phyloP scores from a whole-genome alignment of 37 sponge, comb jelly and placozoan genomes.

The Diacarnus erythraeanus region DNA sequence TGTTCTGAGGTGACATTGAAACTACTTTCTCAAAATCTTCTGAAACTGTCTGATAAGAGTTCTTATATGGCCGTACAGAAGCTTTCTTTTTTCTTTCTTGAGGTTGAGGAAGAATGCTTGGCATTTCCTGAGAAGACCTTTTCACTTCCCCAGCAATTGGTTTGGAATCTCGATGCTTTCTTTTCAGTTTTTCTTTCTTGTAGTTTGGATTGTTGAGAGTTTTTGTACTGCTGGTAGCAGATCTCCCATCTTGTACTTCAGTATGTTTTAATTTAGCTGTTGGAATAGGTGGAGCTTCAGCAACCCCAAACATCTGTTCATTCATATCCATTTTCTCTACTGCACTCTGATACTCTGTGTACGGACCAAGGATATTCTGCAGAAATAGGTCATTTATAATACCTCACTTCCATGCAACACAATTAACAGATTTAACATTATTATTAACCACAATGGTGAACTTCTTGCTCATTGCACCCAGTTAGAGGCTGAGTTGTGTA shows the following conservation, averaged over 20 bases:
- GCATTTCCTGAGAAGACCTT: neutral
- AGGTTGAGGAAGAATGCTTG: neutral
- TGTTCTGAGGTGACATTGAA: too few relatives aligned
- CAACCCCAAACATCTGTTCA: constrained; percentile 22
- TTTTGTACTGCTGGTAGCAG: neutral
- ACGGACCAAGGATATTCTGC: constrained; percentile 19
- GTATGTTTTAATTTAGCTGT: neutral
- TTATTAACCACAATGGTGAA: too few relatives aligned
- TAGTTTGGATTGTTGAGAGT: neutral
- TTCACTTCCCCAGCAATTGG: neutral
- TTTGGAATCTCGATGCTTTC: neutral
- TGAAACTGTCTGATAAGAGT: too few relatives aligned
- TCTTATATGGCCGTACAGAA: neutral
- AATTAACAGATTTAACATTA: neutral
- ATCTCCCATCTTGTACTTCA: neutral
- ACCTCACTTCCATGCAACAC: neutral
- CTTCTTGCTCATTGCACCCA: too few relatives aligned
- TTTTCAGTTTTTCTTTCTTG: constrained; percentile 2
- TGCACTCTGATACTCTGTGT: neutral
- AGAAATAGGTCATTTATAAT: neutral
- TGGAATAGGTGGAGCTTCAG: constrained; percentile 17
- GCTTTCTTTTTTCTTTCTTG: neutral
- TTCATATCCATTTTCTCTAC: neutral
- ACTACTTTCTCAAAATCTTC: too few relatives aligned
- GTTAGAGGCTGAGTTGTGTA: too few relatives aligned